Evolutionary conservation across 1,140 invertebrate genomes (phyloP).

Genomic region (Tyrophagus putrescentiae): DNA sequence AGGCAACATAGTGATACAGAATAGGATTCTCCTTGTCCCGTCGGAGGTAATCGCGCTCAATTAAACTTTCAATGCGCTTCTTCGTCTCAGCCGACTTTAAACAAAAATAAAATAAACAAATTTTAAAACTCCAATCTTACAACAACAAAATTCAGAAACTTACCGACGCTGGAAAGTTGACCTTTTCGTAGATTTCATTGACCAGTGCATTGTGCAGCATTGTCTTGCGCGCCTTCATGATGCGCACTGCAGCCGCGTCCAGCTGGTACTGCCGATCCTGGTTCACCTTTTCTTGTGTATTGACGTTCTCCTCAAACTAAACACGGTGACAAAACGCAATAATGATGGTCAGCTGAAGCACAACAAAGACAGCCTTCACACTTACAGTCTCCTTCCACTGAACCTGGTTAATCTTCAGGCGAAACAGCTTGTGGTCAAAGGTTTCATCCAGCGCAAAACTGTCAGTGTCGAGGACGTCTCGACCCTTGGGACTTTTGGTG

Average conservation of each 20-base stretch:
- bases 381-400: conserved; percentile 98
- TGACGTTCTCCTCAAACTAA: conserved; percentile 92
- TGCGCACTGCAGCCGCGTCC: conserved; percentile 94
- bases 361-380: conserved; percentile 15
- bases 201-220: conserved; percentile 89
- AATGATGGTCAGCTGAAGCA: conserved; percentile 8
- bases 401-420: conserved; percentile 99
- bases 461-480: conserved; percentile 75
- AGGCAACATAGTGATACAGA: conserved; percentile 96
- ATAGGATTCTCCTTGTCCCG: conserved; percentile 94
- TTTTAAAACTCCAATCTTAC: conserved; percentile 23
- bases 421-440: conserved; percentile 88
- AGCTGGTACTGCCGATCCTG: conserved; percentile 98
- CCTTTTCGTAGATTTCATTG: conserved; percentile 88
- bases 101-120: conserved; percentile 35
- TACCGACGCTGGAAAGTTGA: conserved; percentile 97
- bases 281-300: conserved; percentile 93
- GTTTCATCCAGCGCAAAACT: conserved; percentile 79
- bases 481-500: conserved; percentile 64
- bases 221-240: conserved; percentile 98
- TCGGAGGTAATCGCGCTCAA: conserved; percentile 97
- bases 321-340: conserved; percentile 22
- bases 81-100: conserved; percentile 82
- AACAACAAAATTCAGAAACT: conserved; percentile 22
- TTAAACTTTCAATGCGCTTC: conserved; percentile 92